Conservation (phyloP, 1,140 invertebrate genomes). For the Drosophila paulistorum region DNA sequence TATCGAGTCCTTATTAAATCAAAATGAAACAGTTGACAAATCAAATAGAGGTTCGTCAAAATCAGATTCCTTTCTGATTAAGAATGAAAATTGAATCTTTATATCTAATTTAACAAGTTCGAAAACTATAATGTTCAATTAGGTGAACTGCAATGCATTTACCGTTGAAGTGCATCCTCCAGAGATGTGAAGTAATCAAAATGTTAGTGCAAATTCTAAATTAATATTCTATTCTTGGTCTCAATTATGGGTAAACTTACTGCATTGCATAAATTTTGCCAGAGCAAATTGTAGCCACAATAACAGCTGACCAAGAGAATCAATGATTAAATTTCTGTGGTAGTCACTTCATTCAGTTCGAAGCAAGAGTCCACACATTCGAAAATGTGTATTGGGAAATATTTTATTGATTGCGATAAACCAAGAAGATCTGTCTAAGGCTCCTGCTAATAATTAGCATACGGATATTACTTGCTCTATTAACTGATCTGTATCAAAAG, state of each 20-base stretch:
- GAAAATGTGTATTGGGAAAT: not conserved
- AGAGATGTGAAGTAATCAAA: slow-evolving; percentile 50
- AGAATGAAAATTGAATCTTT: no score
- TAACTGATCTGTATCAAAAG: no score
- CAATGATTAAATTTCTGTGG: slow-evolving; percentile 73
- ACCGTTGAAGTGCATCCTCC: slow-evolving; percentile 10
- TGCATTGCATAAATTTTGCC: slow-evolving; percentile 73
- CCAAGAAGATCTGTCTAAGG: no score
- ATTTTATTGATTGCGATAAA: not conserved
- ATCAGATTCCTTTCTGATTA: no score
- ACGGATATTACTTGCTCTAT: no score
- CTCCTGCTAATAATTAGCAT: no score
- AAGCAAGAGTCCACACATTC: slow-evolving; percentile 17
- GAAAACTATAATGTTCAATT: no score
- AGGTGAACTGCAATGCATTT: no score
- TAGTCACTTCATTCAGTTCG: slow-evolving; percentile 23
- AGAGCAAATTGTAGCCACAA: slow-evolving; percentile 25
- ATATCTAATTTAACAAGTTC: no score
- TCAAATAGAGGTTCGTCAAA: no score
- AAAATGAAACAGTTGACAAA: no score
- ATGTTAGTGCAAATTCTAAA: slow-evolving; percentile 46
- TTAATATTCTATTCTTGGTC: slow-evolving; percentile 57
- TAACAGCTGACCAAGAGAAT: slow-evolving; percentile 26
- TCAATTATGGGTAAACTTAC: slow-evolving; percentile 59
- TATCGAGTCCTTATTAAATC: no score